Evolutionary conservation across 2,888 invertebrate species (phyloP), one percentile per base, ranked within the genome.

Genomic region (Cosmorhoe ocellata): DNA sequence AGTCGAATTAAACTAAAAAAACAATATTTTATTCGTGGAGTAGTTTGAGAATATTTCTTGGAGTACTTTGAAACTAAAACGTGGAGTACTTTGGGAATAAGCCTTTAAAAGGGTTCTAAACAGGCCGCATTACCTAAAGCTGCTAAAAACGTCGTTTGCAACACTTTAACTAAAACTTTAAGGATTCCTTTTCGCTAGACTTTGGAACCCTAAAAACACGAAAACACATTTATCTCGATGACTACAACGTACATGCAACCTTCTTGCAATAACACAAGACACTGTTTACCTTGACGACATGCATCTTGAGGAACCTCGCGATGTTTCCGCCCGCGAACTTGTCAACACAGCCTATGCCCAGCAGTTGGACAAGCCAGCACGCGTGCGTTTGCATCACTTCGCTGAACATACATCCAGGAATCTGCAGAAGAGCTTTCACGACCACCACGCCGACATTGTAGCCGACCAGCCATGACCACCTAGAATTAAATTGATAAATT

Each of bases 361-460:
- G 91, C 38, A 99, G 88, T 76, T 99, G 98, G 18, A 97, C 93
- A 26, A 95, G 72, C 92, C 93, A 95, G 73, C 95, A 98, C 40
- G 89, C 92, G 63, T 88, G 76, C 1, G 69, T 62, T 56, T 92
- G 92, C 68, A 96, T 91, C 49, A 91, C 78, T 1, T 89, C 69
- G 56, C 94, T 91, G 66, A 96, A 96, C 36, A 99, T 94, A 76
- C 99, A 99, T 8, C 98, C 99, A 2, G 97, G 93, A 64, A 99
- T 93, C 92, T 99, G 96, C 27, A 99, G 92, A 41, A 95, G 78
- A 5, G 97, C 93, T 90, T 99, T 99, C 45, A 95, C 90, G 12
- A 96, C 92, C 56, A 99, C 98, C 12, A 98, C 98, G 18, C 93
- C 80, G 30, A 98, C 95, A 77, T 97, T 98, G 90, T 98, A 99